Evolutionary conservation across 2,797 vertebrate species (phyloP).

Genomic region (Mallotus villosus): DNA sequence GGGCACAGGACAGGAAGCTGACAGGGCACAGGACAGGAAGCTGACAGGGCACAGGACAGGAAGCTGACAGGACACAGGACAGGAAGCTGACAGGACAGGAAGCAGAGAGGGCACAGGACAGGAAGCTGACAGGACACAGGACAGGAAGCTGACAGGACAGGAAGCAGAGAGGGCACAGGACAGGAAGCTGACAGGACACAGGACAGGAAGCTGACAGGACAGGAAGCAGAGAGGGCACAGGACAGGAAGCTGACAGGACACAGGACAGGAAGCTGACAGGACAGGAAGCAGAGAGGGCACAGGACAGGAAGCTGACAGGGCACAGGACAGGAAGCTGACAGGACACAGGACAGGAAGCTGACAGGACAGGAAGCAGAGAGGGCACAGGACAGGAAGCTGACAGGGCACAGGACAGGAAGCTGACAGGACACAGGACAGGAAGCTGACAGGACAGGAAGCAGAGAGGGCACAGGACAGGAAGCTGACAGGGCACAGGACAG

Average conservation of each 20-base stretch:
- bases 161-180: background rate
- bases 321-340: background rate
- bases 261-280: background rate
- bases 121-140: background rate
- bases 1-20: background rate
- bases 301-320: background rate
- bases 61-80: background rate
- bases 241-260: background rate
- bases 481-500: background rate
- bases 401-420: background rate
- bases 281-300: background rate
- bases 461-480: background rate
- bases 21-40: background rate
- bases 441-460: background rate
- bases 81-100: background rate
- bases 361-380: background rate
- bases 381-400: background rate
- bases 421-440: too few relatives aligned
- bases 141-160: too few relatives aligned
- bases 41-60: background rate
- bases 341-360: too few relatives aligned
- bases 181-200: background rate
- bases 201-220: background rate
- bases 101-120: background rate
- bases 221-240: background rate